Base-by-base conservation (phyloP, 2,797 vertebrate genomes). In the Anisognathus igniventris region DNA sequence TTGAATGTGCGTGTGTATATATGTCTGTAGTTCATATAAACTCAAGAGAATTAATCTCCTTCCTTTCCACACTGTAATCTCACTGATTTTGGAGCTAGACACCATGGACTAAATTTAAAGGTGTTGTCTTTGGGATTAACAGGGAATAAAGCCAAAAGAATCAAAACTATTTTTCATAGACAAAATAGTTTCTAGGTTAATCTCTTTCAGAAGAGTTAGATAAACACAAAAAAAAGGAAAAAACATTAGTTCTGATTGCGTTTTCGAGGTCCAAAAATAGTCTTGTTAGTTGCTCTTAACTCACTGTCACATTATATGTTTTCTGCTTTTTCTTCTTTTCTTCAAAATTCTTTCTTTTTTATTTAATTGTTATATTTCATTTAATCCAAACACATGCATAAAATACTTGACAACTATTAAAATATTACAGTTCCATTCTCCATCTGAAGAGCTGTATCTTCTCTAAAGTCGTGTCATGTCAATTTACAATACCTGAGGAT, bases 1-100 rank as follows among this genome's bases (percentile, higher is more conserved):
- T 44, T 2, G 2, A 33, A 8, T 22, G 21, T 53, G 6, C 30
- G 14, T n/a, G 22, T 37, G 21, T 61, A 20, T 2, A 1, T 9
- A 14, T 68, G 80, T 75, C 35, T 61, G 28, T 62, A 22, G 6
- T 72, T 88, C 37, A 27, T n/a, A 16, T 11, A 50, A 73, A 67
- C 25, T 53, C 23, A 31, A 65, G 57, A 71, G 21, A 31, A 19
- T 77, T 40, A 40, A 68, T 22, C 30, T 68, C 5, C 47, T 64
- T 78, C n/a, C 12, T 76, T 81, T 84, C 28, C 2, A 61, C 30
- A 58, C 20, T 51, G 0, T 50, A 79, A 40, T 50, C 25, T 79
- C 24, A 14, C 28, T 79, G 39, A 6, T 39, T 50, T 67, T 45
- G 37, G 31, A 65, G 14, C 56, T 58, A 25, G 37, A 30, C 19